A percentile compares a stretch with the other conserved stretches of the same genome.
Evolutionary conservation across 1,140 invertebrate species (phyloP).

Genomic region (Drosophila bocqueti): DNA sequence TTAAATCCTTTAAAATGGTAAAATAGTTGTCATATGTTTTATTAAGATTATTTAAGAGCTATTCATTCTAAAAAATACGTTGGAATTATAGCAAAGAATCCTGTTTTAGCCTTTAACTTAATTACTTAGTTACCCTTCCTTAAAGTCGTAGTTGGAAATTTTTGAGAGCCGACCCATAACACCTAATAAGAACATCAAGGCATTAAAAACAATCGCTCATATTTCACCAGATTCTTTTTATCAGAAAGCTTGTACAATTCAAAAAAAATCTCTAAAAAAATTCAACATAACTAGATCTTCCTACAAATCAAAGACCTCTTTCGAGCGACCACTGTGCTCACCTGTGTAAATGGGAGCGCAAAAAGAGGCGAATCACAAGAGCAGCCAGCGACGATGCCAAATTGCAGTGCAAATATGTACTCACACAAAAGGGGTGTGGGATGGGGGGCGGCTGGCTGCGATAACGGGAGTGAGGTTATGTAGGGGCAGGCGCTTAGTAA

Average conservation of each 20-base stretch:
- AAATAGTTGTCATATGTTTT: neutral
- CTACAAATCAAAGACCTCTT: neutral
- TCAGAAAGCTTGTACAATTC: too few relatives aligned
- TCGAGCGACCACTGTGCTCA: slow-evolving; percentile 55
- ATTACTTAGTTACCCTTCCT: too few relatives aligned
- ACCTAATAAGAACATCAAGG: neutral
- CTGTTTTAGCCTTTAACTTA: too few relatives aligned
- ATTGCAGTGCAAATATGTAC: slow-evolving; percentile 84
- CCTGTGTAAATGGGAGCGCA: slow-evolving; percentile 80
- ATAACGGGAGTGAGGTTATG: slow-evolving; percentile 21
- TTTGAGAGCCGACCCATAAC: too few relatives aligned
- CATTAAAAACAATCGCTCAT: neutral
- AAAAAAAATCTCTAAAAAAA: neutral
- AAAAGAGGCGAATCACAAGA: slow-evolving; percentile 84
- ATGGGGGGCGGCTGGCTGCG: slow-evolving; percentile 2
- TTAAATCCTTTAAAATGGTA: neutral
- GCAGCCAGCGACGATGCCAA: slow-evolving; percentile 71
- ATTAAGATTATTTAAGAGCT: neutral
- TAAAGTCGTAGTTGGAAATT: too few relatives aligned
- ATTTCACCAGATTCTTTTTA: neutral
- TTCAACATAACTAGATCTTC: too few relatives aligned
- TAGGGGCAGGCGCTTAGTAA: slow-evolving; percentile 74
- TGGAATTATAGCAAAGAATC: too few relatives aligned
- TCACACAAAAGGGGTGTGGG: slow-evolving; percentile 26
- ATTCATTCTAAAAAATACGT: neutral